Evolutionary conservation across 2,888 invertebrate genomes (phyloP).

Genomic region (Sphecodes monilicornis): DNA sequence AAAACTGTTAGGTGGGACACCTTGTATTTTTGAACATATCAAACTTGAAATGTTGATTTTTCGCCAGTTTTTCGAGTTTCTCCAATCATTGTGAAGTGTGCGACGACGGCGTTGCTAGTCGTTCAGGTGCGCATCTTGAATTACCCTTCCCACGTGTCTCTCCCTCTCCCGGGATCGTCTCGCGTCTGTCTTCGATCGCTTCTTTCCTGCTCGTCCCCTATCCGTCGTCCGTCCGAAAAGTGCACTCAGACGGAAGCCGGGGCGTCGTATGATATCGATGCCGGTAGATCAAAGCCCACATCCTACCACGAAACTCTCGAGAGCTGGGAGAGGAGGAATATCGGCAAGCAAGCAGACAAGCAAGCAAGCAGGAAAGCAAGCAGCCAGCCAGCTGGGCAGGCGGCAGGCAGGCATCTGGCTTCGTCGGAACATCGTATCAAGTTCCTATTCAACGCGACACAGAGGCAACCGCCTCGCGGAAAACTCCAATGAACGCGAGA

Average conservation of each 20-base stretch:
- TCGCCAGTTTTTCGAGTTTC: too few relatives aligned
- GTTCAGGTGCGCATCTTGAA: conserved; percentile 8
- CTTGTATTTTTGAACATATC: too few relatives aligned
- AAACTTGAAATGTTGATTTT: too few relatives aligned
- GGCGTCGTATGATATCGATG: conserved; percentile 72
- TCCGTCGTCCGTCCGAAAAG: conserved; percentile 64
- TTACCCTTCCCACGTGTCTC: neutral
- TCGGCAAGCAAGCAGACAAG: conserved; percentile 12
- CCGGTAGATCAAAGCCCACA: conserved; percentile 76
- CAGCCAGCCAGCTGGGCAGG: neutral
- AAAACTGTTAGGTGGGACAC: too few relatives aligned
- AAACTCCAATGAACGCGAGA: conserved; percentile 44
- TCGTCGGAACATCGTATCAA: conserved; percentile 39
- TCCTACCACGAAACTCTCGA: conserved; percentile 50
- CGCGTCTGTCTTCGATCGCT: conserved; percentile 55
- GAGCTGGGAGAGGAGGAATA: conserved; percentile 9
- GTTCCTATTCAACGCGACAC: conserved; percentile 27
- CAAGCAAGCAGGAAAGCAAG: neutral
- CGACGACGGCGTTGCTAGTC: neutral
- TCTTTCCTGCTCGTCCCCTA: conserved; percentile 64
- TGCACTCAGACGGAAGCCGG: conserved; percentile 70
- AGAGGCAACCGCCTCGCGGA: conserved; percentile 47
- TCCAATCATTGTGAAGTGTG: too few relatives aligned
- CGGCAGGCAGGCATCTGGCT: neutral
- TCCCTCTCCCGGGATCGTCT: neutral